These are phyloP conservation scores for Petrophora chlorosata DNA, from an alignment of 2,888 invertebrate species.

Conservation along the genomic window DNA sequence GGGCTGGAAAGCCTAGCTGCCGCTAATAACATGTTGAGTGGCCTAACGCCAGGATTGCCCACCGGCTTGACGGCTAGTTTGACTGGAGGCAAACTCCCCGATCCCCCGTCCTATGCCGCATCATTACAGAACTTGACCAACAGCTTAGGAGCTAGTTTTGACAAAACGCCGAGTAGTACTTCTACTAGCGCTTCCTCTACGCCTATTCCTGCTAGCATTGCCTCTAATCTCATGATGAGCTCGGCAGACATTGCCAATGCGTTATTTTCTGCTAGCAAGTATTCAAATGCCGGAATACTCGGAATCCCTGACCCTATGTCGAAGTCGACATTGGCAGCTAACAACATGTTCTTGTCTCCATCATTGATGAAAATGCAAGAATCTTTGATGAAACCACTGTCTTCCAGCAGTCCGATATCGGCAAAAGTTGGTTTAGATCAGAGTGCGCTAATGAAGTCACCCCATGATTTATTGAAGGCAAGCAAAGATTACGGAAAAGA, in stretches of 20 bases:
- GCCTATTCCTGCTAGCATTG: slow-evolving; percentile 79
- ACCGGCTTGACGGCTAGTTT: slow-evolving; percentile 73
- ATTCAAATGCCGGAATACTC: slow-evolving; percentile 84
- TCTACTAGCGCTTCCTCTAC: slow-evolving; percentile 79
- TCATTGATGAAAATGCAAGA: slow-evolving; percentile 89
- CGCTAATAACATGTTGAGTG: slow-evolving; percentile 76
- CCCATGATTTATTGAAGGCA: slow-evolving; percentile 38
- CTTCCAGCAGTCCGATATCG: slow-evolving; percentile 82
- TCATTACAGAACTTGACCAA: slow-evolving; percentile 73
- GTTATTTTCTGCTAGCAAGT: slow-evolving; percentile 86
- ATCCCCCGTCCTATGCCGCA: slow-evolving; percentile 76
- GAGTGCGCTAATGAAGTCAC: slow-evolving; percentile 71
- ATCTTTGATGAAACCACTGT: slow-evolving; percentile 83
- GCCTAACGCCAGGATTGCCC: slow-evolving; percentile 70
- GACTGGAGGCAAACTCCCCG: slow-evolving; percentile 70
- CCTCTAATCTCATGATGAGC: slow-evolving; percentile 85
- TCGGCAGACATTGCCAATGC: slow-evolving; percentile 87
- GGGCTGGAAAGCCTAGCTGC: slow-evolving; percentile 78
- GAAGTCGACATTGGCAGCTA: slow-evolving; percentile 89
- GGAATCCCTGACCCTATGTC: slow-evolving; percentile 90
- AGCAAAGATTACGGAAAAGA: slow-evolving; percentile 33
- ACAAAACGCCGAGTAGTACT: slow-evolving; percentile 76
- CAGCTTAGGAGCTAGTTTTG: slow-evolving; percentile 64
- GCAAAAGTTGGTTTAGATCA: slow-evolving; percentile 74
- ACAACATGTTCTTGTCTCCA: slow-evolving; percentile 91